Base-by-base conservation (phyloP, 2,113 vertebrate species). In the Urocitellus parryii region DNA sequence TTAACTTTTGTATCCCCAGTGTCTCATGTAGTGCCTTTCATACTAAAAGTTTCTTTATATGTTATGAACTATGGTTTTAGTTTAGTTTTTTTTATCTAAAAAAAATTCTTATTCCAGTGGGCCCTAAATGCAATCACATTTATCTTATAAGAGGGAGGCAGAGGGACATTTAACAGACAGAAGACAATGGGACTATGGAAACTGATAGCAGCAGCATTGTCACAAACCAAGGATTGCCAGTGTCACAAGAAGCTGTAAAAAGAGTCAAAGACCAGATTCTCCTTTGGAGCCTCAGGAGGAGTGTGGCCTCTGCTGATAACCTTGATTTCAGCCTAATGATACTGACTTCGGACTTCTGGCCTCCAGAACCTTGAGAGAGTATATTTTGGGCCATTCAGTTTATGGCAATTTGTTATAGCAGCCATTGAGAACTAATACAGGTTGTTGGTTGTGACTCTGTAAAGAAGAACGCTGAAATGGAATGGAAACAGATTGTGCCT, bases 251-350 rank as follows among this genome's bases (percentile, higher is more conserved):
- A 65, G 20, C 81, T 68, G 45, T 12, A 78, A 72, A 72, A 65
- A 79, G 58, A 72, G 37, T 10, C 51, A 48, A 58, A 58, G 37
- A 63, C 25, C 9, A 3, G 24, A 24, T 63, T 27, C 24, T 63
- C 61, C 61, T 63, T 3, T 63, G 22, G n/a, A 51, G 2, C 1
- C 25, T 39, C 11, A 24, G 53, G 58, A 83, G 63, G 63, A 67
- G 14, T 3, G 1, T 16, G 11, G 6, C 63, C 17, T 45, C 2
- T 24, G 22, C 29, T 32, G 3, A 5, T 8, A 45, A 37, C n/a
- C 63, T 82, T 39, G 68, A 39, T 29, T 82, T 74, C 34, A 39
- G 16, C 74, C 12, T 10, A 61, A 8, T 2, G 45, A 90, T n/a
- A 83, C 17, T 5, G 7, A 39, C 39, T 81, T 81, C 48, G 83